phyloP scores from a whole-genome alignment of 1,140 invertebrate species.

The Whitmania pigra region DNA sequence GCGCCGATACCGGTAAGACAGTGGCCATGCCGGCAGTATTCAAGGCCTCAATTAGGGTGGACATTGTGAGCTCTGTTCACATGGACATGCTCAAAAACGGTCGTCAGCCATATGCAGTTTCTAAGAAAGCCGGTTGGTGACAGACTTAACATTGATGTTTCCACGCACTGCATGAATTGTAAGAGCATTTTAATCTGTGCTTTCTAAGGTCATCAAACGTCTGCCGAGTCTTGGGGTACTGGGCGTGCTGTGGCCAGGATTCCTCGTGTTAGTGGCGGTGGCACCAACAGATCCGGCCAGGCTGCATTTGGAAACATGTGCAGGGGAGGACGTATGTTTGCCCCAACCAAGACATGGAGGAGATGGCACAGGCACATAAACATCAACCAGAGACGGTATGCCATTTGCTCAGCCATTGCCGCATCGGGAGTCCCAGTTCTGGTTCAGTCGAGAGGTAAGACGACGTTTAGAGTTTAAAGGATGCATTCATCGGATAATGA shows the following conservation, averaged over 20 bases:
- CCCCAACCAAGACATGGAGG: conserved; percentile 91
- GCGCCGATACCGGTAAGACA: conserved; percentile 61
- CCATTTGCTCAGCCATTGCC: conserved; percentile 87
- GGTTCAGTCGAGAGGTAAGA: conserved; percentile 80
- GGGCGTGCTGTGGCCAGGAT: conserved; percentile 99
- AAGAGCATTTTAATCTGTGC: too few species aligned
- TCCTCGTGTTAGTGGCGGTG: conserved; percentile 95
- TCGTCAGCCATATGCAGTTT: conserved; percentile 94
- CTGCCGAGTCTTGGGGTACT: conserved; percentile 99
- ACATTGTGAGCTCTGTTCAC: conserved; percentile 94
- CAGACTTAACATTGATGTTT: not conserved
- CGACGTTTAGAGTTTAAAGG: too few species aligned
- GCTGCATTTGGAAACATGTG: conserved; percentile 99
- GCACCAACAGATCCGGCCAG: conserved; percentile 97
- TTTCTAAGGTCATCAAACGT: conserved; percentile 84
- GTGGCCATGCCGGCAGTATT: conserved; percentile 83
- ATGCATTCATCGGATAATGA: too few species aligned
- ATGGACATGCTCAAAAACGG: conserved; percentile 88
- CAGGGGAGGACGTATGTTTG: conserved; percentile 97
- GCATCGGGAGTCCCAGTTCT: conserved; percentile 87
- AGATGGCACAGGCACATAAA: conserved; percentile 95
- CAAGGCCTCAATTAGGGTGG: conserved; percentile 90
- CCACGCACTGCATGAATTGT: not conserved
- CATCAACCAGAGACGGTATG: conserved; percentile 87
- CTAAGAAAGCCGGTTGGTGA: conserved; percentile 75